Evolutionary conservation across 1,140 invertebrate genomes (phyloP).

Genomic region (Ostrea edulis): DNA sequence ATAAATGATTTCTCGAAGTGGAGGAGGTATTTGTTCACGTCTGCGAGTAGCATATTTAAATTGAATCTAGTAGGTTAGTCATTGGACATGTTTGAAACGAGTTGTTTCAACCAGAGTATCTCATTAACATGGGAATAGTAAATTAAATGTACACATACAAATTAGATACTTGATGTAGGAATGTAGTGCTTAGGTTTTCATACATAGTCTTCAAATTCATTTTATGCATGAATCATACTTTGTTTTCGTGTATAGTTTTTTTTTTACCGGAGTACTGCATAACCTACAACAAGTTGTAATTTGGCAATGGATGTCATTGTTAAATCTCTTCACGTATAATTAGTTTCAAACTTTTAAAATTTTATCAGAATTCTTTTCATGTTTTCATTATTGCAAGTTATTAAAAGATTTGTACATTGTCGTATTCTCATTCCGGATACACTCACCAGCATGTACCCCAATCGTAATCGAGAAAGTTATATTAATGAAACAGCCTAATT

Average conservation of each 20-base stretch:
- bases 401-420: too few relatives aligned
- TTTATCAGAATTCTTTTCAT: too few relatives aligned
- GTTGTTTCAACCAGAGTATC: not conserved
- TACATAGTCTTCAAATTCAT: not conserved
- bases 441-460: too few relatives aligned
- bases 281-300: too few relatives aligned
- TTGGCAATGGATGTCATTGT: too few relatives aligned
- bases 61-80: not conserved
- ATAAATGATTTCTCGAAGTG: not conserved
- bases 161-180: not conserved
- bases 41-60: not conserved
- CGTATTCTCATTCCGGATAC: too few relatives aligned
- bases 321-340: too few relatives aligned
- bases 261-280: too few relatives aligned
- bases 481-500: too few relatives aligned
- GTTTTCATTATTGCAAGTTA: too few relatives aligned
- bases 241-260: not conserved
- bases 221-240: not conserved
- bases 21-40: not conserved
- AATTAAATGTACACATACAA: not conserved
- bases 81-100: not conserved
- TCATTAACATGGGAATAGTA: slow-evolving; percentile 2
- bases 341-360: too few relatives aligned
- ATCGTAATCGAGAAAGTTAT: too few relatives aligned
- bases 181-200: not conserved